Conservation (phyloP, 2,888 invertebrate species). For the Stenodema calcarata region DNA sequence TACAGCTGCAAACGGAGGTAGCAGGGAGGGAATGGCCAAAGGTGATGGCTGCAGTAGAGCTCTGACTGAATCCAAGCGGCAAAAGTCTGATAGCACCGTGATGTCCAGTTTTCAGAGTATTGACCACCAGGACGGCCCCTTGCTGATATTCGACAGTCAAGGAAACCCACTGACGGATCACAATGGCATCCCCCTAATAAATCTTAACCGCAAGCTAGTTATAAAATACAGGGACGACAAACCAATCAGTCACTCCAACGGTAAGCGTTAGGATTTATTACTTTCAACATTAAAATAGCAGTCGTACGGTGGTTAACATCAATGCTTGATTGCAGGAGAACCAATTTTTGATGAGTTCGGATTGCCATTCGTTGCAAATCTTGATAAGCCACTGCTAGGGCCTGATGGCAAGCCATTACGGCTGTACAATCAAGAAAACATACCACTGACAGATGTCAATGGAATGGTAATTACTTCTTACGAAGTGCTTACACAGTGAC, state of each 20-base stretch:
- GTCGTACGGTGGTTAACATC: background rate
- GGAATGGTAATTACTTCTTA: background rate
- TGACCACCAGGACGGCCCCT: background rate
- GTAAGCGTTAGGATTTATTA: background rate
- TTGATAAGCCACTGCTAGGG: background rate
- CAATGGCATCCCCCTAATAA: conserved; percentile 9
- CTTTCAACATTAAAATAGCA: background rate
- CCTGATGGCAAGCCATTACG: background rate
- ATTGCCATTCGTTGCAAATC: conserved; percentile 12
- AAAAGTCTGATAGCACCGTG: background rate
- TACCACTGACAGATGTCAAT: conserved; percentile 20
- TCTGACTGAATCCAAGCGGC: background rate
- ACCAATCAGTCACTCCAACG: conserved; percentile 7
- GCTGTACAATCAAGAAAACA: conserved; percentile 9
- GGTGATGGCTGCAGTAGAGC: background rate
- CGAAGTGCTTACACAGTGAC: too few species aligned
- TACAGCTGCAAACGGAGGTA: background rate
- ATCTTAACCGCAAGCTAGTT: conserved; percentile 13
- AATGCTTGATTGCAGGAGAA: background rate
- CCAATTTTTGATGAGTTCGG: conserved; percentile 23
- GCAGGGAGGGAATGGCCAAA: background rate
- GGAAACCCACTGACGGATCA: conserved; percentile 27
- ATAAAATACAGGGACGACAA: conserved; percentile 23
- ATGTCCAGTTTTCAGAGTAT: background rate
- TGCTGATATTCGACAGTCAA: conserved; percentile 20